phyloP scores from a whole-genome alignment of 2,888 invertebrate species.

The Melinaea marsaeus region DNA sequence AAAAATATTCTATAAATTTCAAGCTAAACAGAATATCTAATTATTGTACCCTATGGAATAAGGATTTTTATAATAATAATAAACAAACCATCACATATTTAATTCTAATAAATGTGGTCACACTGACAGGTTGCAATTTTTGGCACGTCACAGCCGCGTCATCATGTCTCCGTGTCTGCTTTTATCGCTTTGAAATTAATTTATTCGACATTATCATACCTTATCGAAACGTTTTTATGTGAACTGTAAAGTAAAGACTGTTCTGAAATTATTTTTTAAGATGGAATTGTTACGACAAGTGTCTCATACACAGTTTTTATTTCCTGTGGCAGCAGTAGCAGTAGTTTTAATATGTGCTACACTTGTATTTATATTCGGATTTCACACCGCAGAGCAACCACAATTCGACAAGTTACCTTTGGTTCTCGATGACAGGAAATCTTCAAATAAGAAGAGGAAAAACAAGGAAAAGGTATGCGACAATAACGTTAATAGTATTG shows the following conservation, averaged over 20 bases:
- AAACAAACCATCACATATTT: no score
- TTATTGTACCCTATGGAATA: no score
- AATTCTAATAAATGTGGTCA: constrained; percentile 15
- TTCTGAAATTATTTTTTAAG: constrained; percentile 53
- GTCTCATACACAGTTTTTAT: constrained; percentile 76
- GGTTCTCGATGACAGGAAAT: constrained; percentile 81
- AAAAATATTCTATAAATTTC: no score
- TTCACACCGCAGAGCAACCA: constrained; percentile 88
- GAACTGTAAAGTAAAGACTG: constrained; percentile 57
- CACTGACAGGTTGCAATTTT: constrained; percentile 48
- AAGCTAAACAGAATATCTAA: no score
- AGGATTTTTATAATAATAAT: no score
- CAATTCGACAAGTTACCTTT: constrained; percentile 85
- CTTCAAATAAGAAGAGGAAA: constrained; percentile 82
- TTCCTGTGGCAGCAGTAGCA: constrained; percentile 77
- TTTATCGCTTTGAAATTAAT: constrained; percentile 75
- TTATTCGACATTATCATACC: constrained; percentile 71
- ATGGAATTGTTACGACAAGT: constrained; percentile 80
- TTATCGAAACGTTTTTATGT: constrained; percentile 71
- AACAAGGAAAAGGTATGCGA: constrained; percentile 83
- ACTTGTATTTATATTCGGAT: constrained; percentile 87
- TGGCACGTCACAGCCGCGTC: constrained; percentile 84
- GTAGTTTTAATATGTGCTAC: constrained; percentile 84
- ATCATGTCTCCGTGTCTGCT: constrained; percentile 79
- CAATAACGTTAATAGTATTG: constrained; percentile 7